phyloP scores from a whole-genome alignment of 2,113 vertebrate genomes.

The Phylloscopus whistleri region DNA sequence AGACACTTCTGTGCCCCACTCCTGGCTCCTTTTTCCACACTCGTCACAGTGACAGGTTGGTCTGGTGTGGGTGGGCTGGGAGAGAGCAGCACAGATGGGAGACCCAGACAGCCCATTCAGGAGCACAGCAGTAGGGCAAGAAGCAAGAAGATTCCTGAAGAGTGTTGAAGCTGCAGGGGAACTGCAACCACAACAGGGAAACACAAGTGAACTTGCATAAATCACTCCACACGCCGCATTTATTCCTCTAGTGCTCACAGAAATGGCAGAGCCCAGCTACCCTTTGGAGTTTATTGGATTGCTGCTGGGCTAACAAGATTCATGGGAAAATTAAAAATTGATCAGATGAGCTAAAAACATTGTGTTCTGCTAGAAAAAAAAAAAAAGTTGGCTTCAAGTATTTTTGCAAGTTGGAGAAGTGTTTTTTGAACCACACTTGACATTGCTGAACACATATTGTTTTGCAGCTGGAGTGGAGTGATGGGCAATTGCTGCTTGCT shows the following conservation, averaged over 20 bases:
- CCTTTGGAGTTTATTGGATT: slow-evolving; percentile 3
- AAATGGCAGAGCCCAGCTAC: background rate
- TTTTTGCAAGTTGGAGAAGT: slow-evolving; percentile 4
- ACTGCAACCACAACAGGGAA: slow-evolving; percentile 8
- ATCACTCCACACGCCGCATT: background rate
- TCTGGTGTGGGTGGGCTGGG: background rate
- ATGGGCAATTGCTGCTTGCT: background rate
- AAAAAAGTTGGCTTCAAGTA: background rate
- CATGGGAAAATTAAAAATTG: slow-evolving; percentile 47
- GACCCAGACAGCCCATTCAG: background rate
- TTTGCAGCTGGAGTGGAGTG: background rate
- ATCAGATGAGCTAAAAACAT: slow-evolving; percentile 47
- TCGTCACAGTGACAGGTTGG: background rate
- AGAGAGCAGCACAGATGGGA: background rate
- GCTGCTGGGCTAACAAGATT: slow-evolving; percentile 52
- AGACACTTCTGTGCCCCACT: background rate
- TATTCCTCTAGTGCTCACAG: background rate
- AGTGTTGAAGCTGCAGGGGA: background rate
- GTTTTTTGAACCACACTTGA: background rate
- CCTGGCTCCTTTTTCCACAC: background rate
- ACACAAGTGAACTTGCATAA: slow-evolving; percentile 17
- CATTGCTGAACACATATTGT: background rate
- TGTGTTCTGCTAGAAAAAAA: background rate
- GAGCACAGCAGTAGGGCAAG: background rate
- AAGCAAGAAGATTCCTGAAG: slow-evolving; percentile 26